A percentile compares a stretch with the other conserved stretches of the same genome.
Conservation (phyloP, 2,113 vertebrate genomes). For the Apodemus speciosus region DNA sequence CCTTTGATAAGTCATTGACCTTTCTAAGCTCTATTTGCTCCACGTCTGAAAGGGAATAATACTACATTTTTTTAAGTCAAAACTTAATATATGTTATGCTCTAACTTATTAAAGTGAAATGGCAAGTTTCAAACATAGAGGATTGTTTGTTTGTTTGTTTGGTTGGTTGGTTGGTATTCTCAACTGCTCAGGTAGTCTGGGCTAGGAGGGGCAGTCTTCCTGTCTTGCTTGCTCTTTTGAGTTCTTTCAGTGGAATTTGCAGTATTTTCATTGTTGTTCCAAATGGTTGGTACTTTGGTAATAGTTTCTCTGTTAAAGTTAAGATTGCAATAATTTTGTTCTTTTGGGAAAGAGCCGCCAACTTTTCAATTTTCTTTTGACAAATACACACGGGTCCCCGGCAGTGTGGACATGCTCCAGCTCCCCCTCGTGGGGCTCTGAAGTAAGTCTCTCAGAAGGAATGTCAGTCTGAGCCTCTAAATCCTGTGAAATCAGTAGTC, state of each 20-base stretch:
- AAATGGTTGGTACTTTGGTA: neutral
- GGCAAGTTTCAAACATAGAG: conserved; percentile 20
- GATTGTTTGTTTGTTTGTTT: neutral
- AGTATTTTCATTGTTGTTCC: neutral
- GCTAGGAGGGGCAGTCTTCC: neutral
- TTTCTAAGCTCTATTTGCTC: neutral
- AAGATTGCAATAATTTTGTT: neutral
- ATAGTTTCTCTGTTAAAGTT: neutral
- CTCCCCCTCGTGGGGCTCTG: conserved; percentile 83
- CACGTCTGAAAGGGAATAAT: neutral
- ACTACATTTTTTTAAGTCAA: neutral
- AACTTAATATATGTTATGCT: neutral
- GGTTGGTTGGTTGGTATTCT: neutral
- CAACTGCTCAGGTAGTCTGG: neutral
- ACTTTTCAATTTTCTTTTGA: neutral
- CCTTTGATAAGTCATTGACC: neutral
- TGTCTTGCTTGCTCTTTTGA: neutral
- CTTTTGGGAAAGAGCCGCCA: conserved; percentile 4
- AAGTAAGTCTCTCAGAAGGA: conserved; percentile 14
- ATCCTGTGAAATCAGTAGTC: neutral
- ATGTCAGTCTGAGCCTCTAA: neutral
- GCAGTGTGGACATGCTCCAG: conserved; percentile 67
- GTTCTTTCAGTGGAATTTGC: neutral
- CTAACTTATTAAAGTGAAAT: neutral
- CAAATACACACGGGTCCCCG: neutral